These are phyloP conservation scores for Heliangelus exortis DNA, from an alignment of 2,797 vertebrate species.

Conservation along the genomic window DNA sequence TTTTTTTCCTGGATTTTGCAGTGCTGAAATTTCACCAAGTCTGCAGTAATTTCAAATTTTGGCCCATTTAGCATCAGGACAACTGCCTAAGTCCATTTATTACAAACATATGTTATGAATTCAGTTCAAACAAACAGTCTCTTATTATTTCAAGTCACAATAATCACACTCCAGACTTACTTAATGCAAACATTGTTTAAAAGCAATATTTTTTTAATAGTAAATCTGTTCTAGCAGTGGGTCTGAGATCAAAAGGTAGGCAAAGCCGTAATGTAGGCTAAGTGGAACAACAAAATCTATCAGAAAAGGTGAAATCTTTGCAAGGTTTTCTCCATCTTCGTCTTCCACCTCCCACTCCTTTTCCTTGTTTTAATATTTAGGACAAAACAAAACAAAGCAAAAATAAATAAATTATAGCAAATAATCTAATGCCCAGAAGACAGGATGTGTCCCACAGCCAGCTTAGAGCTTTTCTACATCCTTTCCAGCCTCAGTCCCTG, in stretches of 20 bases:
- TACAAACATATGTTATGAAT: slow-evolving; percentile 62
- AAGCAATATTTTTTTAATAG: slow-evolving; percentile 23
- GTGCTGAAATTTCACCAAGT: slow-evolving; percentile 29
- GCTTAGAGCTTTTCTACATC: background rate
- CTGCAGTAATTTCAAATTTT: slow-evolving; percentile 37
- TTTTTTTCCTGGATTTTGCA: background rate
- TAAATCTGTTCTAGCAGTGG: slow-evolving; percentile 1
- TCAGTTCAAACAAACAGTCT: slow-evolving; percentile 63
- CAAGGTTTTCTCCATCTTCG: background rate
- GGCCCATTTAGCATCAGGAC: slow-evolving; percentile 38
- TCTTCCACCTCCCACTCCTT: background rate
- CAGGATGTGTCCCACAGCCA: background rate
- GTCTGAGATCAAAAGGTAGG: slow-evolving; percentile 31
- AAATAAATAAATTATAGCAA: background rate
- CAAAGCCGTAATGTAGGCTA: background rate
- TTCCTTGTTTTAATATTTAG: background rate
- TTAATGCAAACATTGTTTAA: slow-evolving; percentile 53
- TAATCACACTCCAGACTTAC: slow-evolving; percentile 48
- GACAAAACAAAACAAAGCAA: background rate
- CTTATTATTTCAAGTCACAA: slow-evolving; percentile 59
- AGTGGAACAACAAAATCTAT: background rate
- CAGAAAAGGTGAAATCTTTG: background rate
- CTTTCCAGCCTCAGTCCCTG: background rate
- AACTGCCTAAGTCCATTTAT: slow-evolving; percentile 42
- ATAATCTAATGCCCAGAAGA: background rate